Conservation (phyloP, 2,797 vertebrate species). For the Brachyalestes nurse region DNA sequence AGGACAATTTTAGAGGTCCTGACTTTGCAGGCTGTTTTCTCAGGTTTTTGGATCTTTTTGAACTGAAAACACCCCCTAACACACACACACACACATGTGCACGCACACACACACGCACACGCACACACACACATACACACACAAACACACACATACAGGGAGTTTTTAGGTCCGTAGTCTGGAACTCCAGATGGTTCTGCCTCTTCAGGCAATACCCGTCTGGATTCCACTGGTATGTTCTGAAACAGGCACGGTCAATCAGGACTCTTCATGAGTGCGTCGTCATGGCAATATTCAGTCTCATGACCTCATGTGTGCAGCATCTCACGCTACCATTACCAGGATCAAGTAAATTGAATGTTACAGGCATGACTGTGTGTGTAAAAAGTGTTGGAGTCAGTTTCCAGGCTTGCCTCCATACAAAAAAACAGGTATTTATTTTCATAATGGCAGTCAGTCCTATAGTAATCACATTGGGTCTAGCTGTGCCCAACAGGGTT, state of each 20-base stretch:
- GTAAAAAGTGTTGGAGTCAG: not conserved
- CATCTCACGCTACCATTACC: slow-evolving; percentile 11
- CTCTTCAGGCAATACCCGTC: not conserved
- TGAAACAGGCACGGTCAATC: not conserved
- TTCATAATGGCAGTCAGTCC: not conserved
- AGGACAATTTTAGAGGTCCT: not conserved
- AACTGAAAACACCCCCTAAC: not conserved
- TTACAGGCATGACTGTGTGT: not conserved
- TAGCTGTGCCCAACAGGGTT: not conserved
- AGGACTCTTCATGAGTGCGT: not conserved
- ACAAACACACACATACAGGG: too few relatives aligned
- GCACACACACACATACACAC: too few relatives aligned
- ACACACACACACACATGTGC: slow-evolving; percentile 21
- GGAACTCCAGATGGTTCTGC: slow-evolving; percentile 16
- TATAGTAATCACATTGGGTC: not conserved
- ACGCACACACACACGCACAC: not conserved
- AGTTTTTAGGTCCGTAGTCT: slow-evolving; percentile 2
- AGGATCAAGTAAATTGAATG: not conserved
- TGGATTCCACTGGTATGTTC: not conserved
- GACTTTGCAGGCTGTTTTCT: not conserved
- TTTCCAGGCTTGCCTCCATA: not conserved
- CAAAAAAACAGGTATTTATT: not conserved
- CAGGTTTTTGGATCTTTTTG: not conserved
- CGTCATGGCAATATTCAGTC: not conserved
- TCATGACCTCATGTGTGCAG: not conserved